Evolutionary conservation across 2,797 vertebrate genomes (phyloP), one percentile per base, ranked within the genome.

Genomic region (Heliangelus exortis): DNA sequence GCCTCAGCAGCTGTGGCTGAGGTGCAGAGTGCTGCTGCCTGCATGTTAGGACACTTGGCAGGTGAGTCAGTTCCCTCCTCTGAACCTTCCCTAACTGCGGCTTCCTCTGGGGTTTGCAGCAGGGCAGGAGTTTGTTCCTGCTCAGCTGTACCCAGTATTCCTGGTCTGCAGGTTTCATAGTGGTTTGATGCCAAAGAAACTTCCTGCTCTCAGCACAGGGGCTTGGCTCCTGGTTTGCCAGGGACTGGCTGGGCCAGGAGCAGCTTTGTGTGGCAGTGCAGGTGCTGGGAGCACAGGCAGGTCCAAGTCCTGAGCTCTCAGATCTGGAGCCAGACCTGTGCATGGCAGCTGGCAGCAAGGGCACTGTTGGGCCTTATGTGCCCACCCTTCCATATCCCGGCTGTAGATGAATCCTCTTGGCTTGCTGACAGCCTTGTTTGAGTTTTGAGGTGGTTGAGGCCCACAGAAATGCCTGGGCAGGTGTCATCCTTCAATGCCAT

Each of bases 281-380:
- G 26, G 14, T 22, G 39, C 14, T 41, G 79, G n/a, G 3, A 1
- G 63, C 65, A 50, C 31, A 3, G 3, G 41, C 39, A 48, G 13
- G 31, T 34, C 0, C 0, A 5, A 31, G 34, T 5, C 31, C 6
- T 7, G 59, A 50, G 54, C 47, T 41, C 41, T 1, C 3, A 3
- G 36, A 28, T 47, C 36, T 2, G 5, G 61, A 55, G 39, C 65
- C 53, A 71, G 66, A 36, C 17, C 61, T 18, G 0, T 3, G 26
- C 4, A 1, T 9, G 53, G 43, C 55, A 1, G 0, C 1, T 31
- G 45, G 68, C 63, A 81, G 51, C 51, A 15, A 34, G 39, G 54
- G 67, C 3, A 0, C 75, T 6, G 50, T 1, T 11, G 57, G 74
- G 22, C 36, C 84, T 33, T 21, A 5, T 3, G n/a, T 23, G 43